A percentile compares a stretch with the other conserved stretches of the same genome.
Conservation (phyloP, 2,797 vertebrate genomes). For the Capromys pilorides region DNA sequence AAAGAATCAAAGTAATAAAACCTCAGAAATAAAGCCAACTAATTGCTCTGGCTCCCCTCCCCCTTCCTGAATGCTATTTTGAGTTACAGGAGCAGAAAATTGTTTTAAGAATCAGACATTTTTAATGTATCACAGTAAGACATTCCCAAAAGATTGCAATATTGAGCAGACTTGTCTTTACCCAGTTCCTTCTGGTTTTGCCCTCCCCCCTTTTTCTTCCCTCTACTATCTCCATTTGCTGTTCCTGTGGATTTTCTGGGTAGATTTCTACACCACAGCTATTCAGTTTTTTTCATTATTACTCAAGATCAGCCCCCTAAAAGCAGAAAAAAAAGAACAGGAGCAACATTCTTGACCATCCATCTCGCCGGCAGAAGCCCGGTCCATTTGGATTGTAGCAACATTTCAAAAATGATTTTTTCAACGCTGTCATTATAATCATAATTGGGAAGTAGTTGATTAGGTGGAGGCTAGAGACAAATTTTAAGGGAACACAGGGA, state of each 20-base stretch:
- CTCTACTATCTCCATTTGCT: background rate
- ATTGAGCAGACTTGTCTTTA: conserved; percentile 39
- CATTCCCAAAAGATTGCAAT: conserved; percentile 47
- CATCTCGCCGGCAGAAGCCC: conserved; percentile 61
- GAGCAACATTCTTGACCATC: conserved; percentile 5
- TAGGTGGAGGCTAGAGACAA: conserved; percentile 65
- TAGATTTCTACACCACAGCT: conserved; percentile 48
- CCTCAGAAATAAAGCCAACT: conserved; percentile 74
- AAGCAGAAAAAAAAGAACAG: background rate
- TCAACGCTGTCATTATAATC: conserved; percentile 54
- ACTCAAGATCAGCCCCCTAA: conserved; percentile 42
- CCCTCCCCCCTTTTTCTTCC: background rate
- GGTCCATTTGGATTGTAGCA: conserved; percentile 65
- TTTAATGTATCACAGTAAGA: conserved; percentile 68
- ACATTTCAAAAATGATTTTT: conserved; percentile 73
- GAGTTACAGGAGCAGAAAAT: conserved; percentile 74
- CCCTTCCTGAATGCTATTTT: conserved; percentile 66
- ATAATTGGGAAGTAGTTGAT: conserved; percentile 69
- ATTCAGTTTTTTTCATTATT: conserved; percentile 27
- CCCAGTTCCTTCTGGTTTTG: background rate
- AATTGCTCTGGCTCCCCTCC: conserved; percentile 62
- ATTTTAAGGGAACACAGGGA: conserved; percentile 63
- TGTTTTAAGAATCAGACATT: conserved; percentile 73
- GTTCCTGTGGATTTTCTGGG: conserved; percentile 22
- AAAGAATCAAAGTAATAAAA: conserved; percentile 78